Conservation (phyloP, 2,888 invertebrate species). For the Polylopha cassiicola region DNA sequence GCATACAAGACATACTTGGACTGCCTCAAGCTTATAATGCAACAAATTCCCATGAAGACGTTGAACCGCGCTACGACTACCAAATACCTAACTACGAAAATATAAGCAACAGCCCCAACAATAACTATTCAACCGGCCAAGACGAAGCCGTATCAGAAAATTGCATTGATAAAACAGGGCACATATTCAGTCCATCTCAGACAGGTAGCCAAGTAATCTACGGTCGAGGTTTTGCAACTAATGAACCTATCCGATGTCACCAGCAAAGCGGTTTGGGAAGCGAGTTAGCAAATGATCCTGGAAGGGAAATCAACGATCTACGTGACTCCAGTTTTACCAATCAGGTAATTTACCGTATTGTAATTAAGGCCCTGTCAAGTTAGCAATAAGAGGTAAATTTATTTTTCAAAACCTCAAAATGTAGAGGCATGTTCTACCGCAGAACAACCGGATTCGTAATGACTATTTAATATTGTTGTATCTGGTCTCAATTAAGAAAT, state of each 20-base stretch:
- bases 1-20: constrained; percentile 71
- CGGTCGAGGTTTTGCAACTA: constrained; percentile 46
- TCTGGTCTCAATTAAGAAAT: constrained; percentile 54
- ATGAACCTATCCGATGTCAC: constrained; percentile 52
- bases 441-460: constrained; percentile 65
- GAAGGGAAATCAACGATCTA: constrained; percentile 46
- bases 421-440: constrained; percentile 51
- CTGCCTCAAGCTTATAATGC: constrained; percentile 57
- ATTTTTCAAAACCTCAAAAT: constrained; percentile 19
- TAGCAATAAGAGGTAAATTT: constrained; percentile 24
- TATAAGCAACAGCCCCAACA: constrained; percentile 60
- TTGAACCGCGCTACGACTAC: constrained; percentile 58
- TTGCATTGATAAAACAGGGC: constrained; percentile 41
- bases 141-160: constrained; percentile 51
- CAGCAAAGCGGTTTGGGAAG: constrained; percentile 46
- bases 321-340: constrained; percentile 57
- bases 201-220: constrained; percentile 48
- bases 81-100: constrained; percentile 60
- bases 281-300: constrained; percentile 50
- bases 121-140: constrained; percentile 50
- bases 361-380: constrained; percentile 36
- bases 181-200: constrained; percentile 38
- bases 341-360: constrained; percentile 46
- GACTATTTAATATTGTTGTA: constrained; percentile 61
- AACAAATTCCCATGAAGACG: constrained; percentile 39